Base-by-base conservation (phyloP, 2,888 invertebrate genomes). In the Amblyjoppa fuscipennis region DNA sequence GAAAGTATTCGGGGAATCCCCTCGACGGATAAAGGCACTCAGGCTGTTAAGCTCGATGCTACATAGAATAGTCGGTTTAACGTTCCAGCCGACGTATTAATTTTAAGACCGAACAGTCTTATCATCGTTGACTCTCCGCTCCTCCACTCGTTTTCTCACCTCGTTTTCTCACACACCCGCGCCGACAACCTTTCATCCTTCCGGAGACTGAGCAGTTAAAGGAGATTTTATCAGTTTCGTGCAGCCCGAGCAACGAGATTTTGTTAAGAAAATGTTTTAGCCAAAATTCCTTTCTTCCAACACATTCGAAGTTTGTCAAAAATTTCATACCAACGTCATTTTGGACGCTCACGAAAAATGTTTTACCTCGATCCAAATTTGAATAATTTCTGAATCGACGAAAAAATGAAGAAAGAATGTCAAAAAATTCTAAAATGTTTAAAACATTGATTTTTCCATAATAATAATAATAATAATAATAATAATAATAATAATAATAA, bases 21-120 rank as follows among this genome's bases (percentile, higher is more conserved):
- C 53, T n/a, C 34, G 41, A 34, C 31, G 31, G 66, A 68, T 68
- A 51, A 68, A 9, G 68, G 76, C 76, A 68, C 76, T 77, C 76
- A 68, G 76, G 68, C 56, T 77, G 53, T 77, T 77, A 68, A 77
- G 76, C 76, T 25, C 38, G 53, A 4, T 38, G 68, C 66, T 77
- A 41, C 76, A 56, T 68, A 68, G 68, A 77, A 77, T 77, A 77
- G 68, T 41, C 76, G 76, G 13, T 77, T 77, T 77, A 68, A 53
- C 76, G 53, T 53, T 66, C 53, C 28, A 41, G 68, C 68, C 53
- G 53, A 53, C 53, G 76, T 77, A 77, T 68, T 77, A 66, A 77
- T 77, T 77, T 77, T 25, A 68, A 68, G 66, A 77, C 68, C 51
- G 68, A 56, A 53, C 76, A 38, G 38, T 66, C 53, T 66, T 53